phyloP scores from a whole-genome alignment of 2,113 vertebrate genomes.

The Thalassoma bifasciatum region DNA sequence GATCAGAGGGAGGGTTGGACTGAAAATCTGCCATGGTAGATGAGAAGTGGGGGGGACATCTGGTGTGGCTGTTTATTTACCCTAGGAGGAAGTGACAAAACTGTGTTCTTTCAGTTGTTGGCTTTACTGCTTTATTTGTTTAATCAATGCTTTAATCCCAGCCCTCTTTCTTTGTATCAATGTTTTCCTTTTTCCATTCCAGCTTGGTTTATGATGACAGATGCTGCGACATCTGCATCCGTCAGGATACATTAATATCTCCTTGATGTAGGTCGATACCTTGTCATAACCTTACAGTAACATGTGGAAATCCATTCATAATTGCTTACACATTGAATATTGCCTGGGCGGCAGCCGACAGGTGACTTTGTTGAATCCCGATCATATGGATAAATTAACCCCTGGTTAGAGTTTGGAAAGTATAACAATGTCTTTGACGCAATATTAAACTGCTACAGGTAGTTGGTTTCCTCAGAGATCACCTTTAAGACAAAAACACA shows the following conservation, averaged over 20 bases:
- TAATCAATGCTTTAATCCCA: constrained; percentile 58
- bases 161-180: constrained; percentile 21
- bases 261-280: too few species aligned
- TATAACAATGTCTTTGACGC: too few species aligned
- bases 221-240: constrained; percentile 4
- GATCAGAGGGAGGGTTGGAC: constrained; percentile 22
- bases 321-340: too few species aligned
- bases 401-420: too few species aligned
- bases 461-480: too few species aligned
- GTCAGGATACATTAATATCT: not conserved
- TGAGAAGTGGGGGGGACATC: constrained; percentile 46
- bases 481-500: too few species aligned
- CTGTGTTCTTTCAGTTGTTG: constrained; percentile 58
- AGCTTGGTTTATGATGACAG: constrained; percentile 34
- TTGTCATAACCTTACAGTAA: too few species aligned
- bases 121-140: constrained; percentile 65
- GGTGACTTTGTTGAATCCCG: too few species aligned
- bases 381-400: too few species aligned
- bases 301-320: too few species aligned
- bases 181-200: constrained; percentile 32
- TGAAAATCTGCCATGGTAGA: constrained; percentile 16
- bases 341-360: too few species aligned
- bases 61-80: constrained; percentile 73
- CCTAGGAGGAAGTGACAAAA: constrained; percentile 62
- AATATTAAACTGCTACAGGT: too few species aligned